These are phyloP conservation scores for Sula dactylatra DNA, from an alignment of 2,113 vertebrate species.

Conservation along the genomic window DNA sequence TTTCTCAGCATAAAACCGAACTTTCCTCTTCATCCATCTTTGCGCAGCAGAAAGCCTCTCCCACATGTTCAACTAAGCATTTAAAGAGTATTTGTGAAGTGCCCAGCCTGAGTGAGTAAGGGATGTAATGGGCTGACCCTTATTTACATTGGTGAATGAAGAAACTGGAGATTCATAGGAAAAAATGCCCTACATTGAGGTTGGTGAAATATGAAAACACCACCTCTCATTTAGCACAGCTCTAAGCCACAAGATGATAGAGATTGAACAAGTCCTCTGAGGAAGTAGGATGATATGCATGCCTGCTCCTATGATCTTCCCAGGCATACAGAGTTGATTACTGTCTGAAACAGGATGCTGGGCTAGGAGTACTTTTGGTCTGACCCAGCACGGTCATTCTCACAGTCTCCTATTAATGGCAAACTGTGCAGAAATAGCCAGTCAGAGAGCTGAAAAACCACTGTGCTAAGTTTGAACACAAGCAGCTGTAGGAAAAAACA, in stretches of 20 bases:
- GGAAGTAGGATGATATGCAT: neutral
- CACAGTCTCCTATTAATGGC: neutral
- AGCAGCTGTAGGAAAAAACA: neutral
- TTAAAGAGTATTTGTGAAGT: neutral
- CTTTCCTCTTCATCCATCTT: neutral
- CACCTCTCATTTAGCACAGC: neutral
- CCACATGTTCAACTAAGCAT: neutral
- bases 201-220: neutral
- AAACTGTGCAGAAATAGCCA: neutral
- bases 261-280: neutral
- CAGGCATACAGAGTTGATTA: neutral
- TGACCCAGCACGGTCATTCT: neutral
- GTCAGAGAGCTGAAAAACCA: neutral
- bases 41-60: neutral
- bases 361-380: neutral
- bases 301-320: neutral
- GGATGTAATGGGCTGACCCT: rapidly evolving
- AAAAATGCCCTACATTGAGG: neutral
- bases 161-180: neutral
- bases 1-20: neutral
- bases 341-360: neutral
- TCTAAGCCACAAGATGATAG: neutral
- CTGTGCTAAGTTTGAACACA: neutral
- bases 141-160: neutral
- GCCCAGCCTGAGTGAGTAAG: neutral